A percentile compares a stretch with the other conserved stretches of the same genome.
Conservation (phyloP, 92 coral and sea anemone species). For the Paragorgia papillata region DNA sequence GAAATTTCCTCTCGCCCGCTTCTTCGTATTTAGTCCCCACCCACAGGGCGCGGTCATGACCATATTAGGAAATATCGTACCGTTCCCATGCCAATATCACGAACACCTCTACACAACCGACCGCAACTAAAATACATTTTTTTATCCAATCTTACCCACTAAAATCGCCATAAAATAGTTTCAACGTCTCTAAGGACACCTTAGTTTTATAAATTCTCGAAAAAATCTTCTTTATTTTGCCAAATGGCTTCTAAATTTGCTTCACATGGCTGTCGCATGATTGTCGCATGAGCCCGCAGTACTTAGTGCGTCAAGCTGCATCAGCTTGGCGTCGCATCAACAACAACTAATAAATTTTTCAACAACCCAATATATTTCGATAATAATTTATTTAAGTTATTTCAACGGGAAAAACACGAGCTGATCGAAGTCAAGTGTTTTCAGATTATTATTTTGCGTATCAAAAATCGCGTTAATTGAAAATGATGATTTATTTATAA, state of each 20-base stretch:
- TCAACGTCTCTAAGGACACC: neutral
- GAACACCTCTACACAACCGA: neutral
- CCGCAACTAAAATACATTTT: no score
- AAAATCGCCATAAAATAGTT: neutral
- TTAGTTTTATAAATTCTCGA: neutral
- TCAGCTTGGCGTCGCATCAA: neutral
- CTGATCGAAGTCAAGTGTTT: no score
- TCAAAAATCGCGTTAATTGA: no score
- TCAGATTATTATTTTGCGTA: no score
- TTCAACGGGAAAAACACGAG: no score
- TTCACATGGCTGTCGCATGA: conserved; percentile 32
- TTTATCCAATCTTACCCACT: neutral
- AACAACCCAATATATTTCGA: no score
- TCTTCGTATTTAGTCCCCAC: conserved; percentile 1
- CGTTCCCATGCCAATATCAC: neutral
- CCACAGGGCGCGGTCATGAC: conserved; percentile 27
- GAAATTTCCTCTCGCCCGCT: conserved; percentile 11
- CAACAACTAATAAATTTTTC: no score
- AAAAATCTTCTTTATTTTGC: neutral
- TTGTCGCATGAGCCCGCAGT: conserved; percentile 48
- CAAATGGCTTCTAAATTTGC: neutral
- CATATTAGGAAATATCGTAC: neutral
- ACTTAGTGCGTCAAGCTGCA: neutral
- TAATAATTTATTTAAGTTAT: no score
- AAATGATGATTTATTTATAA: no score